Evolutionary conservation across 2,888 invertebrate genomes (phyloP), one percentile per base, ranked within the genome.

Genomic region (Chrysotoxum bicinctum): DNA sequence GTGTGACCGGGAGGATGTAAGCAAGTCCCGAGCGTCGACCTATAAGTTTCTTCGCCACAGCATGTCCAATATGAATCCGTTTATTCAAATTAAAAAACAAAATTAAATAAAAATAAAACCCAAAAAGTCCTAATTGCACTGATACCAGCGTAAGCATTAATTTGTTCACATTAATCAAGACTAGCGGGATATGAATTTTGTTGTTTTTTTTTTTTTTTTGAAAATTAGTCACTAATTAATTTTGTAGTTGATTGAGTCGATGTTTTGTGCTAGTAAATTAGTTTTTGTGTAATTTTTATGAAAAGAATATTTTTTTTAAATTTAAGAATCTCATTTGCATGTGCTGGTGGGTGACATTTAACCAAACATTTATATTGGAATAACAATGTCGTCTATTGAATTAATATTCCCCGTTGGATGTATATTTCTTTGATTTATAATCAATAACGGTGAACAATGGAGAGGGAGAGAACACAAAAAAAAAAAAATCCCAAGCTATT

Each of bases 191-290:
- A 72, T 68, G 45, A 26, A 26, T 43, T 50, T 84, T 32, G 7
- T 8, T 7, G 50, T 21, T 60, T 60, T 35, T 35, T 58, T 76
- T 76, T 35, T 66, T 72, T 73, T 68, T n/a, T 12, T 1, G 3
- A 32, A 85, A 85, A 81, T 81, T 73, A 77, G 76, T 70, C 73
- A 73, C 69, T 81, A 81, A 81, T 85, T 81, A 85, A 75, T 60
- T 66, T n/a, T 69, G 35, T 37, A 66, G 54, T 60, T 75, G 58
- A 69, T 68, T 84, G 70, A 74, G 56, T 62, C 52, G 58, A 48
- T 37, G 50, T 48, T 60, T 19, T 30, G 64, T 62, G 66, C 54
- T 43, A 74, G 69, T 78, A 83, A 79, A 79, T 84, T 70, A 52
- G 48, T 58, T 50, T 23, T 56, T 58, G 48, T 45, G n/a, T 16